phyloP scores from a whole-genome alignment of 2,113 vertebrate species.

The Girardinichthys multiradiatus region DNA sequence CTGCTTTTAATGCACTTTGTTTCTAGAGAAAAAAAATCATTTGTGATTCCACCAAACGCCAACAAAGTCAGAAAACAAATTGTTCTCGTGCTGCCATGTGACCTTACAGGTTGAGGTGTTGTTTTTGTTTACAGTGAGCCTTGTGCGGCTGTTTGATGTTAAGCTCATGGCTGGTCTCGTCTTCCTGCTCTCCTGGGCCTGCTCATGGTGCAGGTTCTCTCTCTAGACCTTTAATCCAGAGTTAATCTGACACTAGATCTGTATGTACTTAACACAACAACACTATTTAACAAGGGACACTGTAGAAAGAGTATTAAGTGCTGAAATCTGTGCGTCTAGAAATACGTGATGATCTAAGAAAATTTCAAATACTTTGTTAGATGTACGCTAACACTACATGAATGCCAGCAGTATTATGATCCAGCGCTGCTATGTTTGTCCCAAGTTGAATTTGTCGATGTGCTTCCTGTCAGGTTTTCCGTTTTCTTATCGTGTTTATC shows the following conservation, averaged over 20 bases:
- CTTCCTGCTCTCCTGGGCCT: slow-evolving; percentile 8
- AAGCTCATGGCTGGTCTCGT: slow-evolving; percentile 1
- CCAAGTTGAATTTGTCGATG: slow-evolving; percentile 10
- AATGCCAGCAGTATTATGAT: slow-evolving; percentile 71
- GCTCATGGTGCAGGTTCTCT: slow-evolving; percentile 35
- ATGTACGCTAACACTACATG: slow-evolving; percentile 50
- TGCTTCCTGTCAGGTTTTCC: slow-evolving; percentile 18
- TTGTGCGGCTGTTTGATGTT: slow-evolving; percentile 12
- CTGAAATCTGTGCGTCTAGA: slow-evolving; percentile 7
- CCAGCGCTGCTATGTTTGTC: slow-evolving; percentile 38
- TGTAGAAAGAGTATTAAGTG: slow-evolving; percentile 1
- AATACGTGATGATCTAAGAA: slow-evolving; percentile 4
- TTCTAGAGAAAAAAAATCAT: background rate
- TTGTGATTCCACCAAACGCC: slow-evolving; percentile 11
- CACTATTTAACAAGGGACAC: slow-evolving; percentile 28
- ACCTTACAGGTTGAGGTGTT: slow-evolving; percentile 8
- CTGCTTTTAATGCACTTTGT: background rate
- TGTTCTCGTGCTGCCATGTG: background rate
- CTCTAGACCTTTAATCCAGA: slow-evolving; percentile 14
- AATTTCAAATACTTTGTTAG: slow-evolving; percentile 2
- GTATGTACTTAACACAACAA: background rate
- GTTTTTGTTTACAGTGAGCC: slow-evolving; percentile 30
- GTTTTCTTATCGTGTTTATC: slow-evolving; percentile 15
- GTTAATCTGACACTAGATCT: slow-evolving; percentile 4
- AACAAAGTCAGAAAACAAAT: slow-evolving; percentile 9